Base-by-base conservation (phyloP, 2,113 vertebrate genomes). In the Naja naja region DNA sequence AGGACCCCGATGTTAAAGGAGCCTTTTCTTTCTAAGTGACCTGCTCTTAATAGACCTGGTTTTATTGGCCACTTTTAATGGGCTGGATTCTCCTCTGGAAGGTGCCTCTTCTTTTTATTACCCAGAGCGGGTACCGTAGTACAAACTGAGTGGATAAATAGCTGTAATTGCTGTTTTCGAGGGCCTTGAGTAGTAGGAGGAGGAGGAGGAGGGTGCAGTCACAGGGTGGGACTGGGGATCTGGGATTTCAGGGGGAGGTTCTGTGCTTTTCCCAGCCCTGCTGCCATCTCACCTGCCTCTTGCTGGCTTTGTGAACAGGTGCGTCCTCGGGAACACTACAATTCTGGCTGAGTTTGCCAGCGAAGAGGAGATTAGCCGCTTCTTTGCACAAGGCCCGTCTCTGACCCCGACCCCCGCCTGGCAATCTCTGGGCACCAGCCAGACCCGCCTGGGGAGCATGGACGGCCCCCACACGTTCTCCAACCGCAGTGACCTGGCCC, bases 381-480 rank as follows among this genome's bases (percentile, higher is more conserved):
- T 99, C 98, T 99, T 99, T 99, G 99, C 99, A 99, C 99, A 99
- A 99, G 99, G 99, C 98, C 99, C 99, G 99, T 99, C 99, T 96
- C 97, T 99, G 98, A 98, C 98, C 96, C 98, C 99, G 96, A 98
- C 99, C 97, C 98, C 98, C 34, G 95, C 98, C 98, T 99, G 99
- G 99, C 99, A 99, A 94, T 97, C 99, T 95, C 98, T 99, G 0
- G 98, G 99, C 95, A 98, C 99, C 95, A 98, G 98, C 97, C 98
- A 99, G 98, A 98, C 96, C 98, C 98, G 99, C 95, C 98, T 99
- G 58, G 97, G 98, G 96, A 97, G 98, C 96, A 95, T 98, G 95
- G 99, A 99, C 92, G 98, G 98, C 97, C 98, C 99, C 96, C 99
- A 99, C 95, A 96, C 98, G 56, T 99, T 99, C 98, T 98, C 99